phyloP scores from a whole-genome alignment of 2,888 invertebrate genomes.

The Eubasilissa splendida region DNA sequence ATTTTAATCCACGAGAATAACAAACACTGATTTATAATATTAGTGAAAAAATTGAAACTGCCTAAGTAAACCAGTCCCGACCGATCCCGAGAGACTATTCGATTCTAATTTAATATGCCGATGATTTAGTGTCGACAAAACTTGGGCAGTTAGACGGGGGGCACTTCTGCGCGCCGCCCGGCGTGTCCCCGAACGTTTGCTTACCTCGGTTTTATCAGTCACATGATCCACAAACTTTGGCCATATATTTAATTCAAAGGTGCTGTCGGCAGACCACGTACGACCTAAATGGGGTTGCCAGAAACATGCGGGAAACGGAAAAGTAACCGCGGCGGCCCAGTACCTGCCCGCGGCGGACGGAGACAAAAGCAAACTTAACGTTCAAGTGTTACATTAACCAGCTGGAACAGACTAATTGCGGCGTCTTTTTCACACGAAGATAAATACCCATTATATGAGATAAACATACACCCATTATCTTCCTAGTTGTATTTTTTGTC shows the following conservation, averaged over 20 bases:
- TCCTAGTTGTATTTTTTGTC: too few relatives aligned
- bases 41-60: too few relatives aligned
- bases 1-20: too few relatives aligned
- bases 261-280: constrained; percentile 19
- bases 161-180: not conserved
- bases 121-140: constrained; percentile 20
- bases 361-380: not conserved
- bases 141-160: constrained; percentile 2
- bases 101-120: constrained; percentile 6
- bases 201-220: constrained; percentile 19
- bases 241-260: constrained; percentile 31
- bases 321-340: not conserved
- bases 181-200: not conserved
- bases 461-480: too few relatives aligned
- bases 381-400: not conserved
- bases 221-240: constrained; percentile 15
- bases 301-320: not conserved
- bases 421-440: not conserved
- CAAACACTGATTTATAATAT: too few relatives aligned
- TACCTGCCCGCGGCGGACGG: not conserved
- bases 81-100: not conserved
- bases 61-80: not conserved
- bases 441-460: too few relatives aligned
- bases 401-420: constrained; percentile 6
- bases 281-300: not conserved